Base-by-base conservation (phyloP, 2,888 invertebrate genomes). In the Drosophila setosimentum region DNA sequence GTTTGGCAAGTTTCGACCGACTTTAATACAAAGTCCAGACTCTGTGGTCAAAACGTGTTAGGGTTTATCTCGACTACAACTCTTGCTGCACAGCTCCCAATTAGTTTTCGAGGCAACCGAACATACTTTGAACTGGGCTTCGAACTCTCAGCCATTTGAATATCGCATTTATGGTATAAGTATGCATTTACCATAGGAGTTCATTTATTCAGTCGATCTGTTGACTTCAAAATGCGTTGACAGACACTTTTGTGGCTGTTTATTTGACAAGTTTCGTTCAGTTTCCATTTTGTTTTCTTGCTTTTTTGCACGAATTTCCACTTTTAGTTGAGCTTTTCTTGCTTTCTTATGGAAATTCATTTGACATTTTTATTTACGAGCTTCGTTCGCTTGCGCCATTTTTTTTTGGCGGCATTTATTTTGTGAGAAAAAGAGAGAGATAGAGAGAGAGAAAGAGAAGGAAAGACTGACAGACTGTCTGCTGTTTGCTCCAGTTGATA, bases 351-450 rank as follows among this genome's bases (percentile, higher is more conserved):
- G 87, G 77, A 88, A 83, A 89, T 89, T 72, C 68, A 74, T 87
- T 71, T 76, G 84, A 77, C 89, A 82, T 74, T 87, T 87, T 89
- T 89, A 78, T 89, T 84, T 87, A 89, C 81, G 74, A 82, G 68
- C 65, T 72, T 78, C 64, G 70, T 69, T 71, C 66, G 63, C 70
- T 83, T 73, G 73, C 71, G 65, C 57, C 60, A 61, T 33, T 57
- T 21, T n/a, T 61, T 54, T 61, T 63, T 61, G 68, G 62, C 76
- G 78, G 78, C 72, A 65, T 70, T 24, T 54, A 18, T 48, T 69
- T 61, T 61, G 59, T 70, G 58, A 58, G 24, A 45, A 45, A 45
- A 16, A 40, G 6, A 40, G 18, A 27, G 11, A 66, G 29, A 40
- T 21, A 30, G 16, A 66, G n/a, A 29, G 7, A 32, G 24, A 45